These are phyloP conservation scores for Anorthoa munda DNA, from an alignment of 2,888 invertebrate species.

Conservation along the genomic window DNA sequence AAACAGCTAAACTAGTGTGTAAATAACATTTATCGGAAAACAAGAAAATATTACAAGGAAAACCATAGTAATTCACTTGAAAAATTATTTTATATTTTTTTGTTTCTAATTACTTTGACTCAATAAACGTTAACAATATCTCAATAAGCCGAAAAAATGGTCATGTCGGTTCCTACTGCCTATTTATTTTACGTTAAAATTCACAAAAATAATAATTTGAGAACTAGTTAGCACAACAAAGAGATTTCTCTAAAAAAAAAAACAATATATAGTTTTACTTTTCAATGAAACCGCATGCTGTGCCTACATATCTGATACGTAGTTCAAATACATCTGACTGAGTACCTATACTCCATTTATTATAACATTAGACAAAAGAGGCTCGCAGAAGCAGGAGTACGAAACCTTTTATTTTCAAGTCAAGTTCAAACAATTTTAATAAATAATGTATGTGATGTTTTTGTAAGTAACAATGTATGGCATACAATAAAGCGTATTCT, in stretches of 20 bases:
- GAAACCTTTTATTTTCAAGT: too few species aligned
- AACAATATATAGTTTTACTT: not conserved
- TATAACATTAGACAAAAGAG: too few species aligned
- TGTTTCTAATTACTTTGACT: too few species aligned
- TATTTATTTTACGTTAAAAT: not conserved
- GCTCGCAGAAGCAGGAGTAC: too few species aligned
- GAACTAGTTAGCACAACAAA: not conserved
- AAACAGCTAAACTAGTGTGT: not conserved
- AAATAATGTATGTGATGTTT: too few species aligned
- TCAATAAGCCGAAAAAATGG: not conserved
- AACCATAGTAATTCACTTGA: not conserved
- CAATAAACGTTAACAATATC: not conserved
- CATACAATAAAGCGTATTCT: too few species aligned
- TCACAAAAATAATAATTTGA: not conserved
- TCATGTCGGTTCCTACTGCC: too few species aligned
- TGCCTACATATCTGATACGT: not conserved
- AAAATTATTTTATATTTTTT: too few species aligned
- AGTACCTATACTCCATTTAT: too few species aligned
- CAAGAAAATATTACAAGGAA: not conserved
- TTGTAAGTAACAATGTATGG: too few species aligned
- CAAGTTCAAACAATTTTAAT: too few species aligned
- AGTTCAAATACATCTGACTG: too few species aligned
- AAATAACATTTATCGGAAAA: not conserved
- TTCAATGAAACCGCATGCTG: not conserved
- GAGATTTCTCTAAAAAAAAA: not conserved